Conservation (phyloP, 2,888 invertebrate species). For the Noctua pronuba region DNA sequence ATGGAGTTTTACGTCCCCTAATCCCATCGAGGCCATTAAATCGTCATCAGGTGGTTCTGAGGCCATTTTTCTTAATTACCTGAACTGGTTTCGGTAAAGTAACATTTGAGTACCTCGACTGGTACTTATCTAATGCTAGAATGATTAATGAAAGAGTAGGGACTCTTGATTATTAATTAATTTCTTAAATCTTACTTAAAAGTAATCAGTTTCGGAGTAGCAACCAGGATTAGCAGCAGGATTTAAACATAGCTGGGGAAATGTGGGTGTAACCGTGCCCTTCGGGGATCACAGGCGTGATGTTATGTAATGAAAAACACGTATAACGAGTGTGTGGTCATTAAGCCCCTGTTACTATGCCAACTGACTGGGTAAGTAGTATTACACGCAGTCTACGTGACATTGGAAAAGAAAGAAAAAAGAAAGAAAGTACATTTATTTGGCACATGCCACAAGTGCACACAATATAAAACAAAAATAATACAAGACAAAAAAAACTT, state of each 20-base stretch:
- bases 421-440: no score
- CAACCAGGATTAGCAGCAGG: neutral
- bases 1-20: conserved; percentile 46
- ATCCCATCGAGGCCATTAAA: conserved; percentile 52
- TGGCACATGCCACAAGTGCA: no score
- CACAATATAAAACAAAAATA: no score
- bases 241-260: neutral
- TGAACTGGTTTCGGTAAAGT: conserved; percentile 32
- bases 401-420: no score
- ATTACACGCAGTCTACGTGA: neutral
- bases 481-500: no score
- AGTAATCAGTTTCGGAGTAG: neutral
- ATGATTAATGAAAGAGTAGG: conserved; percentile 19
- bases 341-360: neutral
- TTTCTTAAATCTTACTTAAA: neutral
- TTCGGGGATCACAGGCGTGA: neutral
- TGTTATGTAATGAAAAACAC: neutral
- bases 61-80: conserved; percentile 46
- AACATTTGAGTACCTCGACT: conserved; percentile 2
- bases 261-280: neutral
- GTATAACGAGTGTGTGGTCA: neutral
- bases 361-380: neutral
- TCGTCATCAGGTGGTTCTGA: conserved; percentile 38
- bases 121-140: conserved; percentile 8
- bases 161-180: conserved; percentile 26